Evolutionary conservation across 2,888 invertebrate genomes (phyloP).

Genomic region (Chrysotoxum bicinctum): DNA sequence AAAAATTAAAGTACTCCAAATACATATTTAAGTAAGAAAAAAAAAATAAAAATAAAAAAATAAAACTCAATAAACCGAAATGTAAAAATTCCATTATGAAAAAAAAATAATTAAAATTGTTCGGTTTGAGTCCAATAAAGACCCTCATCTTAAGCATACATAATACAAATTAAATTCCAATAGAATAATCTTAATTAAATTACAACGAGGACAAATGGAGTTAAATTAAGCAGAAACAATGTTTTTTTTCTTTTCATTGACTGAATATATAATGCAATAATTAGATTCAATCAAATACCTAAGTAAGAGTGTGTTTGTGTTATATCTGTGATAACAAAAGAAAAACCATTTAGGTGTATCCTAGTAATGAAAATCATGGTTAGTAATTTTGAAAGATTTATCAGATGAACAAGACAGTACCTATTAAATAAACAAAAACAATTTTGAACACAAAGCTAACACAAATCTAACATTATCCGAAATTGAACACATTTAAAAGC

Average conservation of each 20-base stretch:
- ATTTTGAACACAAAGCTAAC: too few relatives aligned
- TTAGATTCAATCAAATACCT: neutral
- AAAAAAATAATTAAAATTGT: neutral
- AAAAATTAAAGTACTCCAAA: too few relatives aligned
- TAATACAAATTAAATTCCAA: neutral
- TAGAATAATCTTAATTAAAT: neutral
- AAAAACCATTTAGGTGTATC: too few relatives aligned
- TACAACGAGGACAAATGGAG: neutral
- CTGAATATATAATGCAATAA: neutral
- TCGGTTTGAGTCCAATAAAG: neutral
- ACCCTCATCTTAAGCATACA: neutral
- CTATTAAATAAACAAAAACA: too few relatives aligned
- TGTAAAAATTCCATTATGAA: neutral
- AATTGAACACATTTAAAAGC: too few relatives aligned
- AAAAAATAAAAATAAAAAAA: neutral
- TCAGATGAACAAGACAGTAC: too few relatives aligned
- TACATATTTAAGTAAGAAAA: too few relatives aligned
- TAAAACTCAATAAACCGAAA: neutral
- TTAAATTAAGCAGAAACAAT: neutral
- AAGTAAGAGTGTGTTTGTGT: too few relatives aligned
- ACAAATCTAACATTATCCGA: too few relatives aligned
- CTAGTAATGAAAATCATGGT: too few relatives aligned
- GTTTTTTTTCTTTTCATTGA: neutral
- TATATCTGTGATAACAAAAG: too few relatives aligned
- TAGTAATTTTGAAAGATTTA: too few relatives aligned